These are phyloP conservation scores for Indri indri DNA, from an alignment of 2,113 vertebrate genomes.

Conservation along the genomic window DNA sequence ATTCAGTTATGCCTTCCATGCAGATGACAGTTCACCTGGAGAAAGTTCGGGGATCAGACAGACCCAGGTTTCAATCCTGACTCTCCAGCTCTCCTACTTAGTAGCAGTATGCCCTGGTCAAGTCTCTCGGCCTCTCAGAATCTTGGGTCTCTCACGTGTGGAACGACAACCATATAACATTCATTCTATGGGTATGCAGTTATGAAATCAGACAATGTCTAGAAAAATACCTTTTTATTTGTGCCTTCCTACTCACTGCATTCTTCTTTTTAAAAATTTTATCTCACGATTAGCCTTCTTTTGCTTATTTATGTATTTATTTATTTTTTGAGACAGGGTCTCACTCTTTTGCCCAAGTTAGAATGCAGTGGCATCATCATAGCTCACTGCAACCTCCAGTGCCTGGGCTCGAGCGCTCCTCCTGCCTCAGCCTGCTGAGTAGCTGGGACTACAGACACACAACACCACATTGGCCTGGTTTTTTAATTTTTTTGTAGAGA, in stretches of 20 bases:
- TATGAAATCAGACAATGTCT: background rate
- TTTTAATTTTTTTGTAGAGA: no score
- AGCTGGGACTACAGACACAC: no score
- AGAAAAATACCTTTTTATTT: background rate
- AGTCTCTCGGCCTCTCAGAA: background rate
- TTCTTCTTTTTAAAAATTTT: background rate
- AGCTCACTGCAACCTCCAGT: no score
- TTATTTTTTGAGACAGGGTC: no score
- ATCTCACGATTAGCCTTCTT: background rate
- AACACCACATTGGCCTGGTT: no score
- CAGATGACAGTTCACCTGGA: background rate
- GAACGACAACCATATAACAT: background rate
- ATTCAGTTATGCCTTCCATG: background rate
- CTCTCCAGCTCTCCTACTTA: background rate
- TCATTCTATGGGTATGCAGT: rapidly evolving
- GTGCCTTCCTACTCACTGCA: background rate
- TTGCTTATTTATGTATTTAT: background rate
- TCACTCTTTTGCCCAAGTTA: no score
- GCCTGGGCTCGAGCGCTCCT: no score
- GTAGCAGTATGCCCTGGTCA: background rate
- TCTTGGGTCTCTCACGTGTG: background rate
- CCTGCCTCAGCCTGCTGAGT: no score
- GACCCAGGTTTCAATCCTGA: background rate
- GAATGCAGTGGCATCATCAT: no score
- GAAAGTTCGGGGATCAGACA: background rate